Percentiles rank a stretch among this genome's conserved stretches.
These are phyloP conservation scores for Neomicropteryx cornuta DNA, from an alignment of 1,140 invertebrate genomes.

Conservation along the genomic window DNA sequence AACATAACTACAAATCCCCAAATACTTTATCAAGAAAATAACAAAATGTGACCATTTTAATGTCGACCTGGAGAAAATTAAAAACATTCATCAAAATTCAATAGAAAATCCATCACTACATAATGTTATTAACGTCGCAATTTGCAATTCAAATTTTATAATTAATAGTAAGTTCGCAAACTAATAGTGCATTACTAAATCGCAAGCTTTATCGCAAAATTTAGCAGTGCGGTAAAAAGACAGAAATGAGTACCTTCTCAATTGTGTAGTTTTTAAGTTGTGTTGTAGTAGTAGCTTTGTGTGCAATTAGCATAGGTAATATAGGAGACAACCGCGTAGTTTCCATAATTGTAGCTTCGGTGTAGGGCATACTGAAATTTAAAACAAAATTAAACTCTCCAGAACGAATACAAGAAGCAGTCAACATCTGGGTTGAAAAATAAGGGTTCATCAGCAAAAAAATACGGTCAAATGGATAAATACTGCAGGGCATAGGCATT, in stretches of 20 bases:
- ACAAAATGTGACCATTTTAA: too few relatives aligned
- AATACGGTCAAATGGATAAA: neutral
- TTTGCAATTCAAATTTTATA: too few relatives aligned
- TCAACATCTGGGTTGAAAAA: neutral
- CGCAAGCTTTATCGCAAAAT: too few relatives aligned
- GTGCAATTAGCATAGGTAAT: conserved; percentile 49
- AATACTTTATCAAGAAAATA: too few relatives aligned
- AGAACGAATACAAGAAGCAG: neutral
- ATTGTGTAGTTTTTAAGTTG: conserved; percentile 47
- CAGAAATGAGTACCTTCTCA: conserved; percentile 59
- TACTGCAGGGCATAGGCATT: neutral
- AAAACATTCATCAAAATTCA: too few relatives aligned
- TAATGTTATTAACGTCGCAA: too few relatives aligned
- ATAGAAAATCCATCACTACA: too few relatives aligned
- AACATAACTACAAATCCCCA: too few relatives aligned
- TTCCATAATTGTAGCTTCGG: conserved; percentile 50
- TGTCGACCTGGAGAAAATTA: too few relatives aligned
- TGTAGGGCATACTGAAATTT: conserved; percentile 44
- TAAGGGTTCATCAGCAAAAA: neutral
- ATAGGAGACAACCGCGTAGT: conserved; percentile 45
- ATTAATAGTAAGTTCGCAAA: too few relatives aligned
- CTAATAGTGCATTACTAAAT: too few relatives aligned
- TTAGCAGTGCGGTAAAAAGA: too few relatives aligned
- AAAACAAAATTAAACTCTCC: conserved; percentile 6
- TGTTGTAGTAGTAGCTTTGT: conserved; percentile 43